Evolutionary conservation across 2,888 invertebrate genomes (phyloP).

Genomic region (Phragmatobia fuliginosa): DNA sequence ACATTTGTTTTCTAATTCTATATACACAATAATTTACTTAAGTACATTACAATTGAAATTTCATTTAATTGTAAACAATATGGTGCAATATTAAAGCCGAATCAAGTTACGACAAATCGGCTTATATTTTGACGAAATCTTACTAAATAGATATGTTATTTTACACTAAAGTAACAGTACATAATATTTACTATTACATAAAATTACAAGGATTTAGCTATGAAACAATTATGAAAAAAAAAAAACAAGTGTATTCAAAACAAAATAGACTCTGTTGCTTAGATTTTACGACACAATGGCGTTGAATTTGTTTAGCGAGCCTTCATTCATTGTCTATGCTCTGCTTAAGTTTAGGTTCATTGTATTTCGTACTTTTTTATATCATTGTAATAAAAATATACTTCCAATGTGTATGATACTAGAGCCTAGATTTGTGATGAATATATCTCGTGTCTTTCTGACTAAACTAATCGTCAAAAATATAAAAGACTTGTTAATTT

Average conservation of each 20-base stretch:
- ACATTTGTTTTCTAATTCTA: slow-evolving; percentile 54
- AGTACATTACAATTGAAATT: slow-evolving; percentile 64
- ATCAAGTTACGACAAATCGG: slow-evolving; percentile 35
- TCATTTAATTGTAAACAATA: slow-evolving; percentile 54
- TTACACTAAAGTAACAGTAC: background rate
- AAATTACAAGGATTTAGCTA: background rate
- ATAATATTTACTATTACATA: background rate
- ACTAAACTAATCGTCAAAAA: slow-evolving; percentile 7
- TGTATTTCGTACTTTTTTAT: background rate
- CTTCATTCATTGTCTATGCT: background rate
- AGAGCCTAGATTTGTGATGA: background rate
- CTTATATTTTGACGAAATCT: slow-evolving; percentile 23
- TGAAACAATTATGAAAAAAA: background rate
- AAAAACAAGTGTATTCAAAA: background rate
- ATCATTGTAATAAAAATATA: background rate
- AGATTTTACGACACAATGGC: background rate
- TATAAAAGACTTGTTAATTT: slow-evolving; percentile 30
- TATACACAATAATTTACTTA: slow-evolving; percentile 78
- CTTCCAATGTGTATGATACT: background rate
- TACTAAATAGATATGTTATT: background rate
- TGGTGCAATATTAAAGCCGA: slow-evolving; percentile 44
- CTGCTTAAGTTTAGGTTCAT: background rate
- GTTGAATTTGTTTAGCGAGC: no score
- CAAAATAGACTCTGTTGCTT: background rate
- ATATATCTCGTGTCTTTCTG: background rate